phyloP scores from a whole-genome alignment of 2,888 invertebrate species.

The Iphiclides podalirius region DNA sequence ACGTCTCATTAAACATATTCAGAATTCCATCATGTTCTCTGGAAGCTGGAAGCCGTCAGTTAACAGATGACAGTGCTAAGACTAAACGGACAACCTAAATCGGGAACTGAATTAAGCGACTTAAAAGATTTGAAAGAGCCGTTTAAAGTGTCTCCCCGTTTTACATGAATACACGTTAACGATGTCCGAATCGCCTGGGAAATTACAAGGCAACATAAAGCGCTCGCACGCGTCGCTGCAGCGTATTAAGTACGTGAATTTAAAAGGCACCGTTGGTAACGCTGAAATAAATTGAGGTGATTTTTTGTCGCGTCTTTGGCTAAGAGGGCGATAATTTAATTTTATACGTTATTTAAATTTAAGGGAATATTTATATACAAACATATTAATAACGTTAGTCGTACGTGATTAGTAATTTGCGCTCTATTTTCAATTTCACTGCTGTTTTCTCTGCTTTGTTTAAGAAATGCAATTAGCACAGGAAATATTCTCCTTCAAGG shows the following conservation, averaged over 20 bases:
- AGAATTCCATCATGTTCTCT: too few relatives aligned
- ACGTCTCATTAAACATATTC: too few relatives aligned
- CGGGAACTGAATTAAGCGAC: constrained; percentile 20
- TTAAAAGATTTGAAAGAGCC: constrained; percentile 25
- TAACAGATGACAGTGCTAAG: too few relatives aligned
- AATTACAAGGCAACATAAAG: constrained; percentile 53
- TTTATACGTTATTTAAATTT: constrained; percentile 5
- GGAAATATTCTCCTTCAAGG: too few relatives aligned
- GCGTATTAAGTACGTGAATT: constrained; percentile 21
- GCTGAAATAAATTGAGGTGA: constrained; percentile 25
- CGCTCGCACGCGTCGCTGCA: constrained; percentile 33
- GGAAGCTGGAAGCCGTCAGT: too few relatives aligned
- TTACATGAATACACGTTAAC: constrained; percentile 64
- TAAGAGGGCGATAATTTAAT: constrained; percentile 3
- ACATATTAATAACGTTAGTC: too few relatives aligned
- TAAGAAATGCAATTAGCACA: too few relatives aligned
- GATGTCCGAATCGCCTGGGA: constrained; percentile 59
- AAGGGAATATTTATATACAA: too few relatives aligned
- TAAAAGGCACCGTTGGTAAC: constrained; percentile 26
- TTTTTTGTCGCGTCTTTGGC: constrained; percentile 13
- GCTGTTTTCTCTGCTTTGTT: too few relatives aligned
- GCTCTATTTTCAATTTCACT: too few relatives aligned
- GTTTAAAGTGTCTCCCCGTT: constrained; percentile 39
- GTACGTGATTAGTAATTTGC: too few relatives aligned
- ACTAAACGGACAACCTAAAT: too few relatives aligned